Evolutionary conservation across 2,797 vertebrate species (phyloP), one percentile per base, ranked within the genome.

Genomic region (Varecia variegata): DNA sequence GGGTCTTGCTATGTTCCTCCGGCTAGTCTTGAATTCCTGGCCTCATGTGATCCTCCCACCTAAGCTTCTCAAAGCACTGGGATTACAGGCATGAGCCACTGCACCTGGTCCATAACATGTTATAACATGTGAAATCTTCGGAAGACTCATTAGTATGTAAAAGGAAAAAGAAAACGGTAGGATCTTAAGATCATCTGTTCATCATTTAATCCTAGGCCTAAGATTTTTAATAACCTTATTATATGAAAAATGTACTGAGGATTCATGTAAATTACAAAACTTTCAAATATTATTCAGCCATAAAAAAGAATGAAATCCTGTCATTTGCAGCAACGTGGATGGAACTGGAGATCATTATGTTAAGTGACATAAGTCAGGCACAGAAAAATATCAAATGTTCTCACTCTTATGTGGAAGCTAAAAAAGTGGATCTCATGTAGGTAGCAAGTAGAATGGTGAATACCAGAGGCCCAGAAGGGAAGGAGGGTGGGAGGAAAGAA

Each of bases 191-290:
- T 43, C 79, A 86, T 87, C 65, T 71, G 12, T 40, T 92, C 95
- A 79, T 27, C 45, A 84, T 68, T 77, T 82, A 89, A 88, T 73
- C 52, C 14, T 25, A 82, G 45, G 86, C 84, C 38, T 38, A 93
- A 80, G 23, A 83, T 45, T 90, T 76, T 86, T 92, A 83, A 62
- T 92, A 86, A 91, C 25, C 15, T 74, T 62, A 93, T 70, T 67
- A 93, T 23, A 3, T 87, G 80, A 88, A 74, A 79, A 86, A 74
- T 43, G 30, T 80, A 86, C 15, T 50, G 25, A 79, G 93, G 5
- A 23, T 65, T 74, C 38, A 89, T 35, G n/a, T 93, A 68, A 88
- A 52, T 40, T 89, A 90, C 15, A 87, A 86, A 71, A 27, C n/a
- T 30, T 83, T 58, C n/a, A n/a, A 35, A 21, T 52, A 76, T 52